phyloP scores from a whole-genome alignment of 1,140 invertebrate species.

The Hypsibius dujardini region DNA sequence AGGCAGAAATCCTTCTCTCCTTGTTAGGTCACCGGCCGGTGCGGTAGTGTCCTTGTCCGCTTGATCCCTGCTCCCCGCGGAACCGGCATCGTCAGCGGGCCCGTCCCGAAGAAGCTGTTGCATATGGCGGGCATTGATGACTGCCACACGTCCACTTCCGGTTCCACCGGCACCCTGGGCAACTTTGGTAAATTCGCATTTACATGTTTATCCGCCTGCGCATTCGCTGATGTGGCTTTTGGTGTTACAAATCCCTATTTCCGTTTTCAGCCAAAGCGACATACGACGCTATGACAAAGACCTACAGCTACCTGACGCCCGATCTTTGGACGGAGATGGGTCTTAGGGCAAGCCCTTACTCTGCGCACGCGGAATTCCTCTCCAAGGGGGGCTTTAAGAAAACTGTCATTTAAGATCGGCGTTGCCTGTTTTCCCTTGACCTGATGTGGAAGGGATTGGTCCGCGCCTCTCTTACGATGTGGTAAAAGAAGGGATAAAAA shows the following conservation, averaged over 20 bases:
- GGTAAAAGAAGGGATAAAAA: no score
- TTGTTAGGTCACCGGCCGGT: constrained; percentile 84
- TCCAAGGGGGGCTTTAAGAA: constrained; percentile 4
- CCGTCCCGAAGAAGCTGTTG: constrained; percentile 93
- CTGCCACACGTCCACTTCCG: constrained; percentile 90
- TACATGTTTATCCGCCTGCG: background rate
- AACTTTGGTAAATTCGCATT: constrained; percentile 55
- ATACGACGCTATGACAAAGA: constrained; percentile 93
- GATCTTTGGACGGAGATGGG: constrained; percentile 65
- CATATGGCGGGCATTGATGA: constrained; percentile 99
- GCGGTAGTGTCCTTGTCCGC: constrained; percentile 85
- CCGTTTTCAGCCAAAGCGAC: constrained; percentile 80
- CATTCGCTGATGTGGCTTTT: constrained; percentile 21
- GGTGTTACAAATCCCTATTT: no score
- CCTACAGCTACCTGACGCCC: constrained; percentile 92
- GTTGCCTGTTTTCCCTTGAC: no score
- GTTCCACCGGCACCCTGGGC: constrained; percentile 89
- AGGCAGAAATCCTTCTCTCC: no score
- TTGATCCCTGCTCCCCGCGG: constrained; percentile 96
- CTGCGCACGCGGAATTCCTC: constrained; percentile 32
- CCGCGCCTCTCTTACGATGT: no score
- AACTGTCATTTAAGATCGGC: constrained; percentile 1
- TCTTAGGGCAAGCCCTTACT: constrained; percentile 37
- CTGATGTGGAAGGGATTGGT: no score
- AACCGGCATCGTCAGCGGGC: constrained; percentile 97